Percentiles rank a stretch among this genome's conserved stretches.
phyloP scores from a whole-genome alignment of 1,140 invertebrate species.

The Chlorops oryzae region DNA sequence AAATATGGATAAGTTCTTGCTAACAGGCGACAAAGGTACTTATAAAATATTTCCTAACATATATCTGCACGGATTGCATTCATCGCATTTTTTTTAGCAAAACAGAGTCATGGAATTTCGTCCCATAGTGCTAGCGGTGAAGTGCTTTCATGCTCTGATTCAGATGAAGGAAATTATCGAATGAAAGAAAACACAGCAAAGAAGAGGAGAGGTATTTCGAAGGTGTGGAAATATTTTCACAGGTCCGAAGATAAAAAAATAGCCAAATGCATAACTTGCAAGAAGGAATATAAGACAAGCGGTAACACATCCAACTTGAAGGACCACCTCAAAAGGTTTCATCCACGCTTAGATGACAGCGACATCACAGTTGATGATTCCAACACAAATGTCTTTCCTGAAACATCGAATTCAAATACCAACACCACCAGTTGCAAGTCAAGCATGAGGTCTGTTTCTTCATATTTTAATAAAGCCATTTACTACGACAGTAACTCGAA shows the following conservation, averaged over 20 bases:
- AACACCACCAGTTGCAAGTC: slow-evolving; percentile 14
- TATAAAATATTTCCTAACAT: too few species aligned
- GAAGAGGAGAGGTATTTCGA: slow-evolving; percentile 3
- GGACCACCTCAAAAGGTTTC: neutral
- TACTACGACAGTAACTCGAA: slow-evolving; percentile 14
- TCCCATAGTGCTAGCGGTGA: too few species aligned
- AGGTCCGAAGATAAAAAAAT: slow-evolving; percentile 9
- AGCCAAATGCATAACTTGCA: neutral
- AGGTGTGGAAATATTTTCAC: slow-evolving; percentile 8
- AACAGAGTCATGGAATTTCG: too few species aligned
- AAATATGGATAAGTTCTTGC: too few species aligned
- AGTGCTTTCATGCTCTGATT: too few species aligned
- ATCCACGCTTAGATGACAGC: neutral
- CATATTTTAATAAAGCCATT: slow-evolving; percentile 15
- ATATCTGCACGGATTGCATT: too few species aligned
- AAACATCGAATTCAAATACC: neutral
- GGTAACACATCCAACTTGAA: neutral
- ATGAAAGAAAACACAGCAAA: neutral
- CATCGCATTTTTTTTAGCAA: too few species aligned
- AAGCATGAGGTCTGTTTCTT: slow-evolving; percentile 14
- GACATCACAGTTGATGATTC: too few species aligned
- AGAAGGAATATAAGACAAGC: neutral
- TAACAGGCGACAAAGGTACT: too few species aligned
- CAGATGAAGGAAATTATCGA: too few species aligned
- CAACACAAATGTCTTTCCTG: neutral